Conservation (phyloP, 2,888 invertebrate genomes). For the Volucella inflata region DNA sequence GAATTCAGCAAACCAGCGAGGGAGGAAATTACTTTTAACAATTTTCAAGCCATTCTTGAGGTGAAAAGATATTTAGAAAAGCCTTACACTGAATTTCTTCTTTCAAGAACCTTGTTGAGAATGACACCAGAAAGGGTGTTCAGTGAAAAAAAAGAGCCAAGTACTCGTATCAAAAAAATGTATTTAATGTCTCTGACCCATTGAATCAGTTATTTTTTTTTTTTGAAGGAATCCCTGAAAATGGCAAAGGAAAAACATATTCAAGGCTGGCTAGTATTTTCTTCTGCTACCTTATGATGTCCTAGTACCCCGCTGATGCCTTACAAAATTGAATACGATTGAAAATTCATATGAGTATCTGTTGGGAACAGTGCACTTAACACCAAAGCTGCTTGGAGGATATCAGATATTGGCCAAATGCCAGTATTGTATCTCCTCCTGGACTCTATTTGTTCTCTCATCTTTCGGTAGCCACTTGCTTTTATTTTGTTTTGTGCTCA, state of each 20-base stretch:
- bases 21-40: too few species aligned
- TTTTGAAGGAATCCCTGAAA: background rate
- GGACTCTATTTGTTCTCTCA: conserved; percentile 27
- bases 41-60: too few species aligned
- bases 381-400: conserved; percentile 18
- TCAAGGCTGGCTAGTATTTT: too few species aligned
- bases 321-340: conserved; percentile 60
- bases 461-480: conserved; percentile 6
- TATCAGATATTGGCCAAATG: conserved; percentile 55
- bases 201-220: background rate
- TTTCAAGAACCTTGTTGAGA: too few species aligned
- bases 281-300: background rate
- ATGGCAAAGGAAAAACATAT: background rate
- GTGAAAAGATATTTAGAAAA: too few species aligned
- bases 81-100: too few species aligned
- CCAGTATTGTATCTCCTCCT: conserved; percentile 48
- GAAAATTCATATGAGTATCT: conserved; percentile 5
- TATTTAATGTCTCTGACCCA: background rate
- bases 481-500: conserved; percentile 26
- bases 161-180: too few species aligned
- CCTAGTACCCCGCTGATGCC: conserved; percentile 23
- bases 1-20: too few species aligned
- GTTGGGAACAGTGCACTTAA: conserved; percentile 32
- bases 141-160: too few species aligned
- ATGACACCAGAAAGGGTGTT: too few species aligned